Conservation (phyloP, 2,888 invertebrate genomes). For the Eristalis intricaria region DNA sequence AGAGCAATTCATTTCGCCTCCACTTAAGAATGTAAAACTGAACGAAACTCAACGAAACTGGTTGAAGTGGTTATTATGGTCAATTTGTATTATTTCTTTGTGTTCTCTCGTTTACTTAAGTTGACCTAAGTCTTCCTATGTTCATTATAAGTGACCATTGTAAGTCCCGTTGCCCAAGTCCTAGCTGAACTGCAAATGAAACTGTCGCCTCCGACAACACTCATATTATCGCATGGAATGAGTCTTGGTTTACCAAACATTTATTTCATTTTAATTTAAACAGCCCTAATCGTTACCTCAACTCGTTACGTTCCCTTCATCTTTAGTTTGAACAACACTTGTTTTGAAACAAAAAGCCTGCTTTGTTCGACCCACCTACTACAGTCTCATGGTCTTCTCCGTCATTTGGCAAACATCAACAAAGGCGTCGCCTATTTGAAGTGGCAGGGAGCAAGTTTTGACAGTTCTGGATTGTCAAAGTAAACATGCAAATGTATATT, state of each 20-base stretch:
- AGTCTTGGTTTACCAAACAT: neutral
- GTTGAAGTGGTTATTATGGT: no score
- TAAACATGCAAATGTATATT: slow-evolving; percentile 22
- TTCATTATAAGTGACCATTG: no score
- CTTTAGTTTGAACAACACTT: neutral
- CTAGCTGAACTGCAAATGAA: no score
- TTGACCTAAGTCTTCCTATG: no score
- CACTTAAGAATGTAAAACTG: no score
- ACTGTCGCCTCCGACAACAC: no score
- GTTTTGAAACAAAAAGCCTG: slow-evolving; percentile 2
- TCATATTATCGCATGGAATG: no score
- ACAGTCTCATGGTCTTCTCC: neutral
- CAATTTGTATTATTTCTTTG: no score
- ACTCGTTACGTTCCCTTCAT: neutral
- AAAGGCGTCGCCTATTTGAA: neutral
- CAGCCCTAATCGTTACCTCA: neutral
- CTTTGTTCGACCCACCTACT: neutral
- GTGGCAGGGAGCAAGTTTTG: slow-evolving; percentile 11
- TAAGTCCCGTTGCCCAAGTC: no score
- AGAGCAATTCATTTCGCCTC: no score
- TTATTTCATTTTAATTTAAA: neutral
- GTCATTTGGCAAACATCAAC: slow-evolving; percentile 21
- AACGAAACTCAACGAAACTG: no score
- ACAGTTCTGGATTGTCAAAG: slow-evolving; percentile 6
- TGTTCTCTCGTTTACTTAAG: no score